These are phyloP conservation scores for Telmatherina bonti DNA, from an alignment of 2,797 vertebrate species.

Conservation along the genomic window DNA sequence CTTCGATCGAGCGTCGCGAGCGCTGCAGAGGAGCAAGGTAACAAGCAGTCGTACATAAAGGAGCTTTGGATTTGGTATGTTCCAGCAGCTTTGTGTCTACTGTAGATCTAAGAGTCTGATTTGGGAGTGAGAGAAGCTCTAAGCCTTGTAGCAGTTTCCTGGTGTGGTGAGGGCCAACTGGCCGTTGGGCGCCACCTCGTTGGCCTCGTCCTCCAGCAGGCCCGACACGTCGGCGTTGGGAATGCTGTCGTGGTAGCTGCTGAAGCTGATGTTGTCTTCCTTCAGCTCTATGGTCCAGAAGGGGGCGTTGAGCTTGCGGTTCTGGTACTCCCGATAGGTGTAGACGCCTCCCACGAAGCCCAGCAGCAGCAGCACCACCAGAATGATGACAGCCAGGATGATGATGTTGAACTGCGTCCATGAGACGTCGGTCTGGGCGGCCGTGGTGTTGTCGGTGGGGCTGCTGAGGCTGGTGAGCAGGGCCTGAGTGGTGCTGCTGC, in stretches of 20 bases:
- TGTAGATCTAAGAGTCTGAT: conserved; percentile 36
- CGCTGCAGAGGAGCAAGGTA: conserved; percentile 38
- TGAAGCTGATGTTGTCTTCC: conserved; percentile 99
- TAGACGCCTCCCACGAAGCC: conserved; percentile 96
- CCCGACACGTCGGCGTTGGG: conserved; percentile 96
- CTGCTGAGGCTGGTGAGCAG: conserved; percentile 76
- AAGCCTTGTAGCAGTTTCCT: conserved; percentile 94
- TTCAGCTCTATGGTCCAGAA: conserved; percentile 99
- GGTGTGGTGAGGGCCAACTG: conserved; percentile 92
- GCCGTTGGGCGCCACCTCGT: conserved; percentile 92
- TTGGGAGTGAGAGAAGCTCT: conserved; percentile 7
- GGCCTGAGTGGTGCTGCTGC: conserved; percentile 83
- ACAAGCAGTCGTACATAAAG: conserved; percentile 47
- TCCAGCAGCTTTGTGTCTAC: conserved; percentile 71
- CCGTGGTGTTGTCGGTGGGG: conserved; percentile 89
- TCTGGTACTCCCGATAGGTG: conserved; percentile 95
- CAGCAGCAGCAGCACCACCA: conserved; percentile 94
- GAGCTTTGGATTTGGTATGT: conserved; percentile 70
- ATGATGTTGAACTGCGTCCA: conserved; percentile 99
- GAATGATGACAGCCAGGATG: conserved; percentile 95
- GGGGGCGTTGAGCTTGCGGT: conserved; percentile 96
- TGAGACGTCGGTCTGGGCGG: conserved; percentile 91
- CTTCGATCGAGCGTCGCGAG: conserved; percentile 41
- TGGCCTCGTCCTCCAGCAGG: conserved; percentile 93
- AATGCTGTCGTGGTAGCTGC: conserved; percentile 99